Base-by-base conservation (phyloP, 2,113 vertebrate genomes). In the Nothocercus julius region DNA sequence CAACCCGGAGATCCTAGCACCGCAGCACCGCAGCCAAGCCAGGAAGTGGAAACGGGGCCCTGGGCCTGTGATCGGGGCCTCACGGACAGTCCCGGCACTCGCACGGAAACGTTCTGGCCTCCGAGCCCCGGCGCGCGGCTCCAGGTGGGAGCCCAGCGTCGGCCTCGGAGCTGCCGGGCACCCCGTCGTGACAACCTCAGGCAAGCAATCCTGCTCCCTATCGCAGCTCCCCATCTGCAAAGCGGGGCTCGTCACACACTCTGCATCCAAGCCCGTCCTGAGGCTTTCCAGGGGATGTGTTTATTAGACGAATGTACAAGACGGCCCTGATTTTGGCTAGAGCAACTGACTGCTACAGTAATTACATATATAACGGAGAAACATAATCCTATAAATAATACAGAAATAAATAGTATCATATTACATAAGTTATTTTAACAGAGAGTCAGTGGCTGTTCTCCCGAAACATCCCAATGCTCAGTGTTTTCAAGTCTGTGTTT, bases 11-110 rank as follows among this genome's bases (percentile, higher is more conserved):
- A 85, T 85, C 92, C 72, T 76, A 84, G 80, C 69, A 89, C 88
- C 85, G 75, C 82, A 72, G 83, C 93, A 87, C 32, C 91, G 76
- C 64, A 90, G 75, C 62, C 86, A 72, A 81, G 36, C 51, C 93
- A 94, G 92, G 88, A 91, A 93, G 90, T 7, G 62, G 82, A 92
- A 94, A 53, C 28, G 2, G 68, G 83, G 73, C 58, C 61, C 82
- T 28, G 47, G 58, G 42, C 53, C 53, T 53, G 40, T 95, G 96
- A 96, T 49, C 90, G 85, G 83, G 92, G 76, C 93, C 88, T 96
- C 90, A 90, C 88, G 90, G 85, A 49, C 5, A 53, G 5, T 82
- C 92, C 82, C 53, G 2, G 18, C 0, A 4, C 56, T 72, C 2
- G 0, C 0, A 0, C 9, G 24, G 53, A 62, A 61, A 56, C 5